A percentile compares a stretch with the other conserved stretches of the same genome.
Conservation (phyloP, 2,888 invertebrate genomes). For the Trachelus stipa region DNA sequence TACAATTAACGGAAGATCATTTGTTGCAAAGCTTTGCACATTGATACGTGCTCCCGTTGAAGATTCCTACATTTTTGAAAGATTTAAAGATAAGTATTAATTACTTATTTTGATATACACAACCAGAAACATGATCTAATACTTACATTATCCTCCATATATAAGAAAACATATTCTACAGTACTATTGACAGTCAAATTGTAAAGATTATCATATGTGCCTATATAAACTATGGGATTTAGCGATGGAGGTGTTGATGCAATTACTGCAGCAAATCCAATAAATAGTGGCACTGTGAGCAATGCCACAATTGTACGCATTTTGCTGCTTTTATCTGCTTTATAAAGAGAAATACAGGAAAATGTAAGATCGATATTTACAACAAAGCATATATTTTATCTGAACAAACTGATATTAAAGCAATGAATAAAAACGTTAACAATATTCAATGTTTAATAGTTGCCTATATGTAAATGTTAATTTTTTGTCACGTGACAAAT, state of each 20-base stretch:
- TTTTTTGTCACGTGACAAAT: neutral
- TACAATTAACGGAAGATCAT: conserved; percentile 76
- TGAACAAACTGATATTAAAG: neutral
- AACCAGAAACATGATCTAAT: conserved; percentile 7
- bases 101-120: conserved; percentile 2
- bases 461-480: neutral
- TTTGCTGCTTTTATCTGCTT: neutral
- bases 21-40: conserved; percentile 67
- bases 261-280: conserved; percentile 15
- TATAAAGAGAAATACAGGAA: neutral
- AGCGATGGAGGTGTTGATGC: conserved; percentile 35
- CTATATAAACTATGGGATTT: conserved; percentile 50
- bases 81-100: conserved; percentile 19
- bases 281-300: conserved; percentile 16
- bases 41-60: conserved; percentile 52
- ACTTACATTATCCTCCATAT: conserved; percentile 51
- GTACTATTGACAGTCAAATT: conserved; percentile 43
- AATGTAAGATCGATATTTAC: neutral
- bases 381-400: neutral
- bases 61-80: conserved; percentile 28
- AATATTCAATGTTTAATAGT: neutral
- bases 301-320: conserved; percentile 16
- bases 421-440: neutral
- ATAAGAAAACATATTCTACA: conserved; percentile 60
- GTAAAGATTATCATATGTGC: conserved; percentile 46